Percentiles rank a stretch among this genome's conserved stretches.
Conservation (phyloP, 2,113 vertebrate genomes). For the Ammodramus savannarum region DNA sequence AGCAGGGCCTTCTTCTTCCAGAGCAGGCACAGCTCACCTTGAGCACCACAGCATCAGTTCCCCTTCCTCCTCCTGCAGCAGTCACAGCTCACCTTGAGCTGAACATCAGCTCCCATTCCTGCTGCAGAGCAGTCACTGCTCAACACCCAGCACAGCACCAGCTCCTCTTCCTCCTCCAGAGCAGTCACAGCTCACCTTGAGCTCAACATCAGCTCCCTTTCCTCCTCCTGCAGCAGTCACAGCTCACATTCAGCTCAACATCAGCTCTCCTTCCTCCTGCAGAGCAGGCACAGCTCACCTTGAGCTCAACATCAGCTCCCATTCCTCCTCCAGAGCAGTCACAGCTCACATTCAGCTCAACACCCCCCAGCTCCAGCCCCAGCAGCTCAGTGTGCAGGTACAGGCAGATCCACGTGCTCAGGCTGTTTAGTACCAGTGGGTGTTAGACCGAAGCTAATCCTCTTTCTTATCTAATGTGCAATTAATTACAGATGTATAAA, state of each 20-base stretch:
- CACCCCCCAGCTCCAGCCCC: neutral
- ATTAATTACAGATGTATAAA: conserved; percentile 88
- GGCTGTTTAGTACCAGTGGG: neutral
- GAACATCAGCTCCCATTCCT: too few species aligned
- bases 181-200: too few species aligned
- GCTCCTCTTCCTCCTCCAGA: too few species aligned
- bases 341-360: conserved; percentile 3
- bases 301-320: too few species aligned
- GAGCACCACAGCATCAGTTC: too few species aligned
- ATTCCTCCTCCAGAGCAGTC: neutral
- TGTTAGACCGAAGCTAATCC: neutral
- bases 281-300: too few species aligned
- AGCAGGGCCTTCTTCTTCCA: neutral
- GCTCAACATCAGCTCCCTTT: neutral
- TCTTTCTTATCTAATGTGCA: conserved; percentile 78
- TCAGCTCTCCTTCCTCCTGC: neutral
- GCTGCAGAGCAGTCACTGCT: too few species aligned
- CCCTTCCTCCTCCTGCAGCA: neutral
- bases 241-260: too few species aligned
- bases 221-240: too few species aligned
- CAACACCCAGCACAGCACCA: too few species aligned
- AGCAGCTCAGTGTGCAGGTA: neutral
- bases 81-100: conserved; percentile 35
- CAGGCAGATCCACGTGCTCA: neutral
- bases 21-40: too few species aligned